Conservation (phyloP, 1,140 invertebrate species). For the Drosophila seguyi region DNA sequence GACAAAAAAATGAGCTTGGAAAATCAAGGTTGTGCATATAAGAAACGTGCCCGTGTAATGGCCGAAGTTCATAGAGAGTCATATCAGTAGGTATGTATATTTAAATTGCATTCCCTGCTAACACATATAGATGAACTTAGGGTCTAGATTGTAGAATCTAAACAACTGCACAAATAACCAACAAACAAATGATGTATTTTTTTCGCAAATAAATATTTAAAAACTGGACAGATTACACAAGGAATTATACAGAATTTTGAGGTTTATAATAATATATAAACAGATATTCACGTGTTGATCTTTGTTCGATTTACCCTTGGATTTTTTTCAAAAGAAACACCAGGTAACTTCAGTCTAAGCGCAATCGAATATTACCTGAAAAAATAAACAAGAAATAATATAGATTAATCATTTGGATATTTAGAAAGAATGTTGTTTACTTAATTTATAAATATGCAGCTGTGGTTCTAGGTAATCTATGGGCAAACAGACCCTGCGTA, state of each 20-base stretch:
- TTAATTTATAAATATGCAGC: conserved; percentile 38
- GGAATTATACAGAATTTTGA: neutral
- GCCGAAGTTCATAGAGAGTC: conserved; percentile 40
- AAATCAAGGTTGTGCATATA: conserved; percentile 74
- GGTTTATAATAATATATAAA: neutral
- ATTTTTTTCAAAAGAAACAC: neutral
- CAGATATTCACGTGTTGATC: neutral
- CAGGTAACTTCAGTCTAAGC: neutral
- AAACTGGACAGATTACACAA: no score
- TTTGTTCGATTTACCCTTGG: neutral
- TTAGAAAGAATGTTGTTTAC: conserved; percentile 10
- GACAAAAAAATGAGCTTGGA: conserved; percentile 60
- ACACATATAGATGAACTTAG: conserved; percentile 45
- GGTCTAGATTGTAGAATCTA: conserved; percentile 20
- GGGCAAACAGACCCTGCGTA: conserved; percentile 6
- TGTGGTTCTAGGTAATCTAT: conserved; percentile 22
- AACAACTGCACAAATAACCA: neutral
- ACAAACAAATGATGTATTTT: neutral
- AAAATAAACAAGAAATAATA: conserved; percentile 33
- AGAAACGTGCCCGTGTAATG: conserved; percentile 63
- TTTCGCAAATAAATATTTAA: no score
- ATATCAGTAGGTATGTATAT: conserved; percentile 16
- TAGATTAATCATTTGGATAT: conserved; percentile 26
- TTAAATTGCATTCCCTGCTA: neutral
- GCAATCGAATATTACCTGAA: conserved; percentile 45